Evolutionary conservation across 2,797 vertebrate genomes (phyloP).

Genomic region (Silurus lanzhouensis): DNA sequence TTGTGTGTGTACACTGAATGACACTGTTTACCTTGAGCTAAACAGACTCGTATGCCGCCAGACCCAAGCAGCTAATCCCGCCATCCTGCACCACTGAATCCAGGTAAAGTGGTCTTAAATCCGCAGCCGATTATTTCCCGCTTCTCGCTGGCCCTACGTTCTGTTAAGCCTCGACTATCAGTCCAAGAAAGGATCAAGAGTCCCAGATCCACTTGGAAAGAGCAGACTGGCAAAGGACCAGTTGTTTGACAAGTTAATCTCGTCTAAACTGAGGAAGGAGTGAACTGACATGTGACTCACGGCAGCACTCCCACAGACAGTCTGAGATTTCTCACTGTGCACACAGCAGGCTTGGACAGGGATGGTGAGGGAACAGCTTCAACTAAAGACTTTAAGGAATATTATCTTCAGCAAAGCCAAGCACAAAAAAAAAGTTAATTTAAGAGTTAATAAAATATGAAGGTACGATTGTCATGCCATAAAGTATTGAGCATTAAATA

Average conservation of each 20-base stretch:
- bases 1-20: conserved; percentile 3
- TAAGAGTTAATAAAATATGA: not conserved
- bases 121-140: conserved; percentile 67
- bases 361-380: conserved; percentile 37
- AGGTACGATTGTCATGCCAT: not conserved
- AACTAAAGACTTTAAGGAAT: conserved; percentile 22
- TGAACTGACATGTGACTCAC: conserved; percentile 65
- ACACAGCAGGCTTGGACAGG: conserved; percentile 40
- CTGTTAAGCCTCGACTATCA: conserved; percentile 74
- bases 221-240: conserved; percentile 76
- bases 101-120: conserved; percentile 83
- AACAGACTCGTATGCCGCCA: conserved; percentile 73
- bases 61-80: conserved; percentile 74
- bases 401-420: conserved; percentile 21
- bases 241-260: conserved; percentile 83
- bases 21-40: conserved; percentile 50
- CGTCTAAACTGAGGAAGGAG: conserved; percentile 62
- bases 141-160: conserved; percentile 38
- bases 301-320: conserved; percentile 50
- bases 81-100: conserved; percentile 75
- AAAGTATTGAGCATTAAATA: not conserved
- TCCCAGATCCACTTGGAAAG: conserved; percentile 75
- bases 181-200: conserved; percentile 77
- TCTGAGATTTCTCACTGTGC: conserved; percentile 45
- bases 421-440: not conserved